Evolutionary conservation across 1,140 invertebrate species (phyloP).

Genomic region (Acyrthosiphon pisum): DNA sequence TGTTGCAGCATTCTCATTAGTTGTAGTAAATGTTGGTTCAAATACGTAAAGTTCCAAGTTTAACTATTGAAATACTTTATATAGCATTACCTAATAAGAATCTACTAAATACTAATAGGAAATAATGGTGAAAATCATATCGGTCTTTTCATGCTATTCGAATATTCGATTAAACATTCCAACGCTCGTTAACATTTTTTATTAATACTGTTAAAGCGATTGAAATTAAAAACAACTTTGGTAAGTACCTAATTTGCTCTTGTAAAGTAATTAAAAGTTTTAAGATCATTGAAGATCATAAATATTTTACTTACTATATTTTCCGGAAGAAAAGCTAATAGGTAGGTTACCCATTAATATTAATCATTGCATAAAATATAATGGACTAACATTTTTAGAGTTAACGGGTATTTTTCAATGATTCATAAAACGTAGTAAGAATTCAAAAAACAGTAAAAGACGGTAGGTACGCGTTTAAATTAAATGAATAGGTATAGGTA

Average conservation of each 20-base stretch:
- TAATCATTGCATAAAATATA: not conserved
- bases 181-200: not conserved
- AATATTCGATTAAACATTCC: not conserved
- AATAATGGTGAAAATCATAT: not conserved
- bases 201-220: not conserved
- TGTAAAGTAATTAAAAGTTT: not conserved
- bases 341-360: not conserved
- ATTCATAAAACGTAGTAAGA: not conserved
- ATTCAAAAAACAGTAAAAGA: too few species aligned
- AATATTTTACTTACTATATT: not conserved
- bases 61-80: not conserved
- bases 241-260: not conserved
- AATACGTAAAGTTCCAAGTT: not conserved
- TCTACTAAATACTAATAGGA: not conserved
- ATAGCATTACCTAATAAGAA: not conserved
- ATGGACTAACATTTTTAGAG: not conserved
- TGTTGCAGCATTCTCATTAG: not conserved
- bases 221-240: not conserved
- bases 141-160: not conserved
- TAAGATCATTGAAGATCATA: not conserved
- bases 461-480: too few species aligned
- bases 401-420: not conserved
- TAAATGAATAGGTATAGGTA: too few species aligned
- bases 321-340: not conserved
- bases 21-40: not conserved